Conservation (phyloP, 2,113 vertebrate species). For the Lagenorhynchus albirostris region DNA sequence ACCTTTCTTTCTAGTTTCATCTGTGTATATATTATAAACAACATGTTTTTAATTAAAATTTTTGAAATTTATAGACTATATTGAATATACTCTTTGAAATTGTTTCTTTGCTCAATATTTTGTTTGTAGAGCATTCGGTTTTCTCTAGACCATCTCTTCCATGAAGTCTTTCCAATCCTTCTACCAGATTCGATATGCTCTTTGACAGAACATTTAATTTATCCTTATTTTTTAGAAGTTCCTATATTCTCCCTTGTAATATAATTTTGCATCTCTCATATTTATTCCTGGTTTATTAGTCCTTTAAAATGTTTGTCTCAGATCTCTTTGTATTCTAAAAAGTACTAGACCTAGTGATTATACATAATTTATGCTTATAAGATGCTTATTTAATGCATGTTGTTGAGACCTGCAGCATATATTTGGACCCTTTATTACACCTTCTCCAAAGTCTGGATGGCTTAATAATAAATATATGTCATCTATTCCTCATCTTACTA, state of each 20-base stretch:
- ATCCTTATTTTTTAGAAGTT: background rate
- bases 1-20: background rate
- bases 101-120: background rate
- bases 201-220: background rate
- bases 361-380: slow-evolving; percentile 41
- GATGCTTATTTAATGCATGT: slow-evolving; percentile 36
- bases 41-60: background rate
- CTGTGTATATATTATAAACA: background rate
- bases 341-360: background rate
- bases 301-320: slow-evolving; percentile 3
- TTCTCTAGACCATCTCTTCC: background rate
- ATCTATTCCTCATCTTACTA: slow-evolving; percentile 34
- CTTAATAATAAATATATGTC: slow-evolving; percentile 35
- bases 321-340: background rate
- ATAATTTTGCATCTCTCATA: background rate
- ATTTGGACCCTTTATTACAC: slow-evolving; percentile 36
- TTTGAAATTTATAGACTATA: background rate
- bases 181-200: background rate
- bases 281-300: background rate
- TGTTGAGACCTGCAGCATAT: background rate
- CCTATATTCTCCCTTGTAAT: background rate
- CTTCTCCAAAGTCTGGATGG: background rate
- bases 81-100: background rate
- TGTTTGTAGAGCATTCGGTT: background rate
- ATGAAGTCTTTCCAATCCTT: background rate